Evolutionary conservation across 2,888 invertebrate genomes (phyloP), one percentile per base, ranked within the genome.

Genomic region (Drosophila austrosaltans): DNA sequence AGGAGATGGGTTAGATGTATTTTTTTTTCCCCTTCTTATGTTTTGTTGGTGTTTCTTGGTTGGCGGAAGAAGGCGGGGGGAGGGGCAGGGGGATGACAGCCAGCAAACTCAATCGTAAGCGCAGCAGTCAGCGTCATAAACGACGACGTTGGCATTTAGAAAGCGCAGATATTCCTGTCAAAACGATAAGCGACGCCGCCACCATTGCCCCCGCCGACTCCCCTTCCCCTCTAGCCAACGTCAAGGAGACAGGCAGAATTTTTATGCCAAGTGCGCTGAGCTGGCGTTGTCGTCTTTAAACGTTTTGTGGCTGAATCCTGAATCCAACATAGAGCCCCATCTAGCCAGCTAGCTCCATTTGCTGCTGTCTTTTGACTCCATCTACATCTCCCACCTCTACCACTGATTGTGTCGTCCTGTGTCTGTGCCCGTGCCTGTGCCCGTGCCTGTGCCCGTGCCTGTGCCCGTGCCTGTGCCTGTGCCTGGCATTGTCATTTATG

Each of bases 131-230:
- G 69, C 87, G 79, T 88, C 89, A 88, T 84, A 88, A 84, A 86
- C 87, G 84, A 81, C 82, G 87, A 77, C 79, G 87, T 80, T 72
- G 89, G 85, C 89, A 86, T 89, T 84, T 88, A 88, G 89, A 88
- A 84, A 84, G 89, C 89, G 83, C 83, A 86, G 89, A 88, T 88
- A 84, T 87, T 88, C 84, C 89, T 89, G 87, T 89, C 84, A 84
- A 89, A 84, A 89, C 84, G 84, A 84, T 88, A 88, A 88, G 84
- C 89, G 89, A 82, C 81, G 81, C 88, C 81, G 87, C 67, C 78
- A 57, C 59, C 72, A 25, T 25, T 16, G 10, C 58, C 30, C 39
- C n/a, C 32, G 3, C 8, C 56, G 10, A 28, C 39, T 12, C 22
- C 32, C 36, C 8, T n/a, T 12, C 25, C 2, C 28, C 30, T 30